phyloP scores from a whole-genome alignment of 2,797 vertebrate species.

The Chaunax sp. region DNA sequence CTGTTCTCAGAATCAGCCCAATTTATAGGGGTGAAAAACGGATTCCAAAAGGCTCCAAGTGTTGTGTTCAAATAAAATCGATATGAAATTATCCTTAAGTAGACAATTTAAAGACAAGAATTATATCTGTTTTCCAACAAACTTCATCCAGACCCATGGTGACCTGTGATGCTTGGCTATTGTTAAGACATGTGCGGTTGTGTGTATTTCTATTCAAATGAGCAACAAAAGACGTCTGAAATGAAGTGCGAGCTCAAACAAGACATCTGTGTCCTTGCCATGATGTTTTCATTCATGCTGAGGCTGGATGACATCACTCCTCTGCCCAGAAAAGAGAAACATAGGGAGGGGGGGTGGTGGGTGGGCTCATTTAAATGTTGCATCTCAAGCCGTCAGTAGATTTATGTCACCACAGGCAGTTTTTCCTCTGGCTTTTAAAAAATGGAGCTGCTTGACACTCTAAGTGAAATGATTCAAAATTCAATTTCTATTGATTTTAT shows the following conservation, averaged over 20 bases:
- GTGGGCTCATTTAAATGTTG: conserved; percentile 59
- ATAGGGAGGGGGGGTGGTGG: background rate
- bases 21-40: conserved; percentile 13
- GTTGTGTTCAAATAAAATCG: background rate
- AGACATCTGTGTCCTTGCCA: conserved; percentile 75
- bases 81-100: conserved; percentile 1
- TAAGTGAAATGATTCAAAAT: conserved; percentile 1
- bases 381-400: conserved; percentile 56
- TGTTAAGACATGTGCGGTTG: conserved; percentile 63
- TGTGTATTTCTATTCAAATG: conserved; percentile 70
- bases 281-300: conserved; percentile 71
- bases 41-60: background rate
- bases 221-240: conserved; percentile 74
- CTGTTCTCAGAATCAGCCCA: conserved; percentile 35
- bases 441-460: conserved; percentile 12
- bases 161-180: conserved; percentile 59
- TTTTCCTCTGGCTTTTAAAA: conserved; percentile 29
- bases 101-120: conserved; percentile 17
- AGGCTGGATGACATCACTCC: conserved; percentile 73
- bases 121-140: conserved; percentile 34
- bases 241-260: conserved; percentile 71
- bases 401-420: conserved; percentile 56
- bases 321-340: conserved; percentile 39
- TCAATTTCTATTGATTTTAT: background rate
- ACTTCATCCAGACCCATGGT: conserved; percentile 37